Evolutionary conservation across 2,797 vertebrate species (phyloP).

Genomic region (Amazona finschi): DNA sequence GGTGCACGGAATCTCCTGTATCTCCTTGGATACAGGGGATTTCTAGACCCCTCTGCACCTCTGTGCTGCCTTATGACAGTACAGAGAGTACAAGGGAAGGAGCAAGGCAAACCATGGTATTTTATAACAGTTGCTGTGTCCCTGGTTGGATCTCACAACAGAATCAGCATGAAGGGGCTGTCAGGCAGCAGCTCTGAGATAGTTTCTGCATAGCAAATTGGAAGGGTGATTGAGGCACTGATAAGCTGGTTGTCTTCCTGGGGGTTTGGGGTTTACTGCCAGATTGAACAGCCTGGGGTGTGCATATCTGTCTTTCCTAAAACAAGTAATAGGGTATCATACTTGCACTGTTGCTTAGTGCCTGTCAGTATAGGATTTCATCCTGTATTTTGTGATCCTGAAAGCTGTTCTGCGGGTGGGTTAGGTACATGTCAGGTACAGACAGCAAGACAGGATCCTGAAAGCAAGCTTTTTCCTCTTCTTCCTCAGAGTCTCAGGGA

Average conservation of each 20-base stretch:
- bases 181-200: neutral
- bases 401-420: neutral
- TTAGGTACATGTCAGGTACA: neutral
- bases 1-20: neutral
- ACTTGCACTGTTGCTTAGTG: neutral
- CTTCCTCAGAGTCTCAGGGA: neutral
- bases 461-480: neutral
- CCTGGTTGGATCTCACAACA: neutral
- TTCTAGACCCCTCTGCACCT: neutral
- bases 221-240: neutral
- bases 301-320: neutral
- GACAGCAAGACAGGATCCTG: neutral
- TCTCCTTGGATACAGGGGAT: neutral
- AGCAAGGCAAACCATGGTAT: neutral
- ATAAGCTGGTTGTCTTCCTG: neutral
- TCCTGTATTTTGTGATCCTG: neutral
- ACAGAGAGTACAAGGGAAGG: neutral
- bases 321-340: neutral
- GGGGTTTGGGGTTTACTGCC: neutral
- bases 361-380: neutral
- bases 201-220: neutral
- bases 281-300: neutral
- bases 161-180: neutral
- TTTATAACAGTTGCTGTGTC: rapidly evolving
- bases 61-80: neutral